phyloP scores from a whole-genome alignment of 2,113 vertebrate genomes.

The Oreamnos americanus region DNA sequence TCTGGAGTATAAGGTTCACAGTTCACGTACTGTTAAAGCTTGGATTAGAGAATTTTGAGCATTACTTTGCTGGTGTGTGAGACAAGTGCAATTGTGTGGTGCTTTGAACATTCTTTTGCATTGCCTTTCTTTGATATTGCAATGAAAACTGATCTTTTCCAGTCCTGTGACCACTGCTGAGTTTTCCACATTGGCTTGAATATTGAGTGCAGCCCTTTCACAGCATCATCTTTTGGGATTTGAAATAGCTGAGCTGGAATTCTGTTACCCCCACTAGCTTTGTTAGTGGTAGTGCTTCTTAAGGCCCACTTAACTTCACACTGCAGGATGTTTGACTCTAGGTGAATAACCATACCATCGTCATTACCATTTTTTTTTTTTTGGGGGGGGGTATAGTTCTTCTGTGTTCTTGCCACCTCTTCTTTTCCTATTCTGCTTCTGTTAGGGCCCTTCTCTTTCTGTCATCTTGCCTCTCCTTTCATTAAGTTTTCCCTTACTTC shows the following conservation, averaged over 20 bases:
- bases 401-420: not conserved
- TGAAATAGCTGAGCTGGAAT: not conserved
- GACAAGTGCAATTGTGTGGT: accelerated
- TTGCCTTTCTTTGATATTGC: not conserved
- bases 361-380: not conserved
- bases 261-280: not conserved
- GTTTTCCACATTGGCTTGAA: not conserved
- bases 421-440: not conserved
- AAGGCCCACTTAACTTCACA: not conserved
- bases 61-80: not conserved
- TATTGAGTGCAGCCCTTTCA: not conserved
- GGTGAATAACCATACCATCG: not conserved
- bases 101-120: not conserved
- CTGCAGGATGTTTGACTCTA: not conserved
- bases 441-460: not conserved
- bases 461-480: not conserved
- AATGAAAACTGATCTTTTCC: not conserved
- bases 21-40: not conserved
- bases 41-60: not conserved
- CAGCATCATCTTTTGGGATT: not conserved
- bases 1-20: not conserved
- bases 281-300: not conserved
- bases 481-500: not conserved
- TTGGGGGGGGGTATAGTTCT: not conserved
- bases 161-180: not conserved